These are phyloP conservation scores for Adelognathus sp. DNA, from an alignment of 2,888 invertebrate genomes.

Conservation along the genomic window DNA sequence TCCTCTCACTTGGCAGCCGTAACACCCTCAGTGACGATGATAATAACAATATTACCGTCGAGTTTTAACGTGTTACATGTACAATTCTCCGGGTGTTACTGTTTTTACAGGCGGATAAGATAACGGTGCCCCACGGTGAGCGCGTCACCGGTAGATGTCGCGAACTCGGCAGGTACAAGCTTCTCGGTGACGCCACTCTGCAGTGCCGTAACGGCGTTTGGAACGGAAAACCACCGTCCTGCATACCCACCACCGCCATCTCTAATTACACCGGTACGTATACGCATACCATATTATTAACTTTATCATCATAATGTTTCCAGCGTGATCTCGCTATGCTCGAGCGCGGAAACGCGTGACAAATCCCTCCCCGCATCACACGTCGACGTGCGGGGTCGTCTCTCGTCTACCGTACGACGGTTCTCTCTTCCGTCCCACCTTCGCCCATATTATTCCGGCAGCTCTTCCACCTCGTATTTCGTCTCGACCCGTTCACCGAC, in stretches of 20 bases:
- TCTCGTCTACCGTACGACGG: neutral
- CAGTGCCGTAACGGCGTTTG: conserved; percentile 92
- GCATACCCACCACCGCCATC: conserved; percentile 92
- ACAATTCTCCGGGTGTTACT: no score
- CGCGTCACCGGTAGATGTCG: conserved; percentile 89
- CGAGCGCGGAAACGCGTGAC: conserved; percentile 50
- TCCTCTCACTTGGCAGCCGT: no score
- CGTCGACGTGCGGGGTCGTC: neutral
- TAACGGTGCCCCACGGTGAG: conserved; percentile 87
- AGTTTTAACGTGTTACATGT: neutral
- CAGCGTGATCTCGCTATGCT: conserved; percentile 44
- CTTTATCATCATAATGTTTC: conserved; percentile 54
- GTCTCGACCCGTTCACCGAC: conserved; percentile 6
- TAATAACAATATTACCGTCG: neutral
- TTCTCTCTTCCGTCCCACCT: neutral
- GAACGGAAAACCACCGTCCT: conserved; percentile 90
- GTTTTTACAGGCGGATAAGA: conserved; percentile 77
- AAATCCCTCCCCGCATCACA: conserved; percentile 47
- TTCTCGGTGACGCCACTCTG: conserved; percentile 89
- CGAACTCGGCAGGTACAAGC: conserved; percentile 92
- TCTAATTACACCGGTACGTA: conserved; percentile 91
- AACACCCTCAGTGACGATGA: no score
- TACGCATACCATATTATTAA: no score
- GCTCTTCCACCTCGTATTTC: conserved; percentile 39
- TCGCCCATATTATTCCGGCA: neutral